Evolutionary conservation across 2,113 vertebrate species (phyloP), one percentile per base, ranked within the genome.

Genomic region (Cynocephalus volans): DNA sequence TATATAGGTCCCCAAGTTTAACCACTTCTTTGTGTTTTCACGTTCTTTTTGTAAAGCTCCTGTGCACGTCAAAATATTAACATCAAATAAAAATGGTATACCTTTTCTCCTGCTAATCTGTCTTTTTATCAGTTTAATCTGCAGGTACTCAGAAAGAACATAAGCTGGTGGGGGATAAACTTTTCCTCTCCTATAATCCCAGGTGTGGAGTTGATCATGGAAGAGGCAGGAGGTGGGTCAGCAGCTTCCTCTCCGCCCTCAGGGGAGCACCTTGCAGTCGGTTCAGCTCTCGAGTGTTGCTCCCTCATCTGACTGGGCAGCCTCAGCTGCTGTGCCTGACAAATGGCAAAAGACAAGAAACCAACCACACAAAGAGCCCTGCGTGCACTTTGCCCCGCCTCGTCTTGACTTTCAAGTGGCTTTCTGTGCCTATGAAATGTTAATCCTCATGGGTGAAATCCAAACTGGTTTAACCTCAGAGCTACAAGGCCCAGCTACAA

Each of bases 391-490:
- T 17, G 15, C 62, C 31, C 67, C 28, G 28, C 64, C 73, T 75
- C 86, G 8, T 83, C 93, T 92, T 89, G 75, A 92, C 86, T 96
- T 89, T 81, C 95, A 70, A 41, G 96, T 60, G 76, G 95, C 83
- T 96, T 81, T 95, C 24, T 96, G 92, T 58, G 50, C 83, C 83
- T 81, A 2, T 92, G 93, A 93, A 96, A 97, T 60, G 96, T 65
- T 62, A 86, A 79, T 92, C 64, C 89, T 81, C 28, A 0, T 48
- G 92, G 83, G 95, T 92, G 97, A 98, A 97, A 97, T 45, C 92
- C 83, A 88, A 96, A 83, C 97, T 70, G 77, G 69, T 65, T 95
- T 92, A 85, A 91, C 83, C 92, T 80, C 87, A n/a, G 79, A 56
- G 93, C 83, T 18, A 45, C 96, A 70, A 62, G 58, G 75, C 83